Evolutionary conservation across 2,888 invertebrate genomes (phyloP).

Genomic region (Dioctria linearis): DNA sequence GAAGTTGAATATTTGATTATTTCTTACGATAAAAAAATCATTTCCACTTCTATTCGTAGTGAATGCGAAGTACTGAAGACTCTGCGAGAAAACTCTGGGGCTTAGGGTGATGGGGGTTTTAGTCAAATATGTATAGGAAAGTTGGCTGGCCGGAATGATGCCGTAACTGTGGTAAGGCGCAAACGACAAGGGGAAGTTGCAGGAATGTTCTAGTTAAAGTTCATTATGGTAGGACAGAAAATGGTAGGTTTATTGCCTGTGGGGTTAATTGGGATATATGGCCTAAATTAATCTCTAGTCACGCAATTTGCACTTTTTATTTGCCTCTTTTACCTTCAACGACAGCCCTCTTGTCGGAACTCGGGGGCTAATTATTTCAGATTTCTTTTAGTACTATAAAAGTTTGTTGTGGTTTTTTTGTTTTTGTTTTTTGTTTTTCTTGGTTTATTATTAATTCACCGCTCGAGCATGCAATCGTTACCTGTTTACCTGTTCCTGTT

Average conservation of each 20-base stretch:
- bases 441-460: no score
- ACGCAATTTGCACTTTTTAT: conserved; percentile 44
- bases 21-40: conserved; percentile 51
- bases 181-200: not conserved
- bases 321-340: conserved; percentile 10
- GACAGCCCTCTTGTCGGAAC: not conserved
- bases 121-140: conserved; percentile 2
- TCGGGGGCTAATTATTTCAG: not conserved
- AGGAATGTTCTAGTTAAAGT: conserved; percentile 43
- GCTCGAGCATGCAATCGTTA: no score
- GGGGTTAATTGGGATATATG: conserved; percentile 48
- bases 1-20: conserved; percentile 51
- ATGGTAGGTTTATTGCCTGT: not conserved
- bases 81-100: not conserved
- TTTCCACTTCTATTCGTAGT: conserved; percentile 35
- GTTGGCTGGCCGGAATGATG: no score
- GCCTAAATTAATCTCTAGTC: conserved; percentile 38
- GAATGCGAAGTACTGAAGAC: conserved; percentile 13
- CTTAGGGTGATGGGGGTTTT: not conserved
- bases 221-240: conserved; percentile 36
- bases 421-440: no score
- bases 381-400: not conserved
- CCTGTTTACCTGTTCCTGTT: no score
- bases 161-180: not conserved
- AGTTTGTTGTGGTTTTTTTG: not conserved